Evolutionary conservation across 2,113 vertebrate genomes (phyloP).

Genomic region (Pithys albifrons): DNA sequence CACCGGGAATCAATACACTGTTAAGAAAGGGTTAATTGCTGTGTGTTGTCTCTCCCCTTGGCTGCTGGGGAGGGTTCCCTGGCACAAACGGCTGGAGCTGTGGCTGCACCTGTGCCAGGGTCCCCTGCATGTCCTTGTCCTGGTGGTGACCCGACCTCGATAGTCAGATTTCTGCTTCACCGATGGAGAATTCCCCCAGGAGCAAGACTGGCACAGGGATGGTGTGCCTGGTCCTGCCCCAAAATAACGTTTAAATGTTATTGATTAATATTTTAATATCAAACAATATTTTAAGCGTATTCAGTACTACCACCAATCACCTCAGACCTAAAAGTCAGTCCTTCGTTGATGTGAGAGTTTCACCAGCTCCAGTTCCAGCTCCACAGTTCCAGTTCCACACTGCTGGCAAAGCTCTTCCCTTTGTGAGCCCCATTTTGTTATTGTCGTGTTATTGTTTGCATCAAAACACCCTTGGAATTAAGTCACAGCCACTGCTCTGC

Average conservation of each 20-base stretch:
- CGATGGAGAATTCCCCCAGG: rapidly evolving
- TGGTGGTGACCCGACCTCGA: not conserved
- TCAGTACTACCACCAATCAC: not conserved
- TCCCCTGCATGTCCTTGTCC: not conserved
- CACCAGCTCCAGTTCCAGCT: not conserved
- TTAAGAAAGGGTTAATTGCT: not conserved
- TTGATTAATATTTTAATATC: not conserved
- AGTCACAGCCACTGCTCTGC: not conserved
- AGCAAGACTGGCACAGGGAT: rapidly evolving
- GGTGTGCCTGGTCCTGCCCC: not conserved
- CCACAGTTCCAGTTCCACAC: not conserved
- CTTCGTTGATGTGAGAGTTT: not conserved
- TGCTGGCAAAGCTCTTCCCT: not conserved
- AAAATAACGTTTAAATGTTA: not conserved
- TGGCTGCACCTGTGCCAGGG: rapidly evolving
- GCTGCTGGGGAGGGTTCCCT: not conserved
- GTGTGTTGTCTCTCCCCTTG: not conserved
- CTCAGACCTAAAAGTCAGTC: not conserved
- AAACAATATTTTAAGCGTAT: not conserved
- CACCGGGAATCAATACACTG: not conserved
- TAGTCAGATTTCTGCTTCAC: not conserved
- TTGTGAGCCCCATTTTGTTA: not conserved
- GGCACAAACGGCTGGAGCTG: rapidly evolving
- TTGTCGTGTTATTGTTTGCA: not conserved
- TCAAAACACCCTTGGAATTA: not conserved